Conservation (phyloP, 1,140 invertebrate genomes). For the Fopius arisanus region DNA sequence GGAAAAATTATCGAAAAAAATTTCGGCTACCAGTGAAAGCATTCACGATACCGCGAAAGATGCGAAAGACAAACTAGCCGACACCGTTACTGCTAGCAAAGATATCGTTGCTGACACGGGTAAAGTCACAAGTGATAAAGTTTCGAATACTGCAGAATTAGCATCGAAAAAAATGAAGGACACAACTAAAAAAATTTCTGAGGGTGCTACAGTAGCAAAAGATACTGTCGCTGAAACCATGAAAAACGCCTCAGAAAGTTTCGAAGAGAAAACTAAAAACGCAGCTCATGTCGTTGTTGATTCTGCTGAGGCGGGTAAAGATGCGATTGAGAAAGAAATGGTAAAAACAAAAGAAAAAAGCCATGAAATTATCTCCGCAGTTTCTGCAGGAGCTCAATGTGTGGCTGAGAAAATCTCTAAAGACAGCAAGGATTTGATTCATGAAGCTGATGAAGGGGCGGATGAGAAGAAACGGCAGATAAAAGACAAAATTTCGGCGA, state of each 20-base stretch:
- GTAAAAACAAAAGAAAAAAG: constrained; percentile 43
- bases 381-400: constrained; percentile 44
- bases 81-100: neutral
- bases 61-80: neutral
- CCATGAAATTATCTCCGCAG: constrained; percentile 40
- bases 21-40: constrained; percentile 13
- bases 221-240: constrained; percentile 23
- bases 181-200: neutral
- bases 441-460: constrained; percentile 36
- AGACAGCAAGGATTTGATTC: constrained; percentile 36
- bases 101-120: constrained; percentile 29
- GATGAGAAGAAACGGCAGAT: neutral
- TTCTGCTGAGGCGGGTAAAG: constrained; percentile 29
- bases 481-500: neutral
- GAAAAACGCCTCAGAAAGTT: constrained; percentile 33
- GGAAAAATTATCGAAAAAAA: constrained; percentile 10
- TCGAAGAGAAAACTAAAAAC: constrained; percentile 43
- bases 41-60: neutral
- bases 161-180: neutral
- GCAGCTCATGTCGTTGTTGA: constrained; percentile 33
- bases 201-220: neutral
- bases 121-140: constrained; percentile 10
- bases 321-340: constrained; percentile 31
- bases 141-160: neutral
- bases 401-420: constrained; percentile 33